These are phyloP conservation scores for Caprella mutica DNA, from an alignment of 2,888 invertebrate species.

Conservation along the genomic window DNA sequence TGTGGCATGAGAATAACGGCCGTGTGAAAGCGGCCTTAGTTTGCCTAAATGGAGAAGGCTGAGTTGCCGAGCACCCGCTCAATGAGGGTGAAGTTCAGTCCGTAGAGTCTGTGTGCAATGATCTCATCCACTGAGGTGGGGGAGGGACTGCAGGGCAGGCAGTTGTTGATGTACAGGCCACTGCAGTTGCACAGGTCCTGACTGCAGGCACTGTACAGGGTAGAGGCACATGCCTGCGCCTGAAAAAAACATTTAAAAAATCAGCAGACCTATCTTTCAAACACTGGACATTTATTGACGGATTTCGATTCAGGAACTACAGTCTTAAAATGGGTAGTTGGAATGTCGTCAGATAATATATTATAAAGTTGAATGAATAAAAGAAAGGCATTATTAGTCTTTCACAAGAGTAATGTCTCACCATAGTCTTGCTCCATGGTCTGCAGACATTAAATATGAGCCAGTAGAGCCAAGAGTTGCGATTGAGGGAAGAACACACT, in stretches of 20 bases:
- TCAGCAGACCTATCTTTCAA: too few species aligned
- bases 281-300: too few species aligned
- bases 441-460: slow-evolving; percentile 66
- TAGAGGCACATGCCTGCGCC: slow-evolving; percentile 28
- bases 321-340: too few species aligned
- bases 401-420: slow-evolving; percentile 43
- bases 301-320: too few species aligned
- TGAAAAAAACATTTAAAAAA: too few species aligned
- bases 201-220: slow-evolving; percentile 23
- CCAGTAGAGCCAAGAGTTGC: slow-evolving; percentile 75
- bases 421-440: slow-evolving; percentile 89
- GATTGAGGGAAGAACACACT: slow-evolving; percentile 62
- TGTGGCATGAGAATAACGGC: too few species aligned
- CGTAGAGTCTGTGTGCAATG: slow-evolving; percentile 14
- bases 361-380: too few species aligned
- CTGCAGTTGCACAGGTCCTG: slow-evolving; percentile 19
- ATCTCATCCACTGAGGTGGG: slow-evolving; percentile 11
- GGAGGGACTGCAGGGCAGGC: slow-evolving; percentile 27
- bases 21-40: too few species aligned
- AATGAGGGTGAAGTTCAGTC: slow-evolving; percentile 13
- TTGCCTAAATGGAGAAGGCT: slow-evolving; percentile 16
- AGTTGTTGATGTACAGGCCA: slow-evolving; percentile 28
- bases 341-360: too few species aligned
- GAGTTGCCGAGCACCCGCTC: slow-evolving; percentile 16
- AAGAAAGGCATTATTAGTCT: too few species aligned